A percentile compares a stretch with the other conserved stretches of the same genome.
Conservation (phyloP, 2,797 vertebrate species). For the Gymnothorax reevesii region DNA sequence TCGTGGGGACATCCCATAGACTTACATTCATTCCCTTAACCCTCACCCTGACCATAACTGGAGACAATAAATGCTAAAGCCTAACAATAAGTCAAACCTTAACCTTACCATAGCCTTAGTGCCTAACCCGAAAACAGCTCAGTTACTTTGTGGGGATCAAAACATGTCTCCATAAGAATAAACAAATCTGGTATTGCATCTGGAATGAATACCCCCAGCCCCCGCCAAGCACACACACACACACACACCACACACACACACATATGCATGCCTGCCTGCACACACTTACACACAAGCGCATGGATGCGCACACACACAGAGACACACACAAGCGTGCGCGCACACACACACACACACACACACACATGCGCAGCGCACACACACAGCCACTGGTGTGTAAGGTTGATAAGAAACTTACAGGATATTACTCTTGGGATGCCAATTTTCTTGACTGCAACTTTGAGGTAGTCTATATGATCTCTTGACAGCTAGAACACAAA, state of each 20-base stretch:
- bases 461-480: slow-evolving; percentile 61
- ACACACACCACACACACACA: background rate
- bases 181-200: no score
- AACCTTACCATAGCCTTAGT: no score
- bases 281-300: background rate
- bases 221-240: slow-evolving; percentile 20
- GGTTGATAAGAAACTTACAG: slow-evolving; percentile 60
- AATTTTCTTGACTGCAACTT: slow-evolving; percentile 64
- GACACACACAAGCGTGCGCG: background rate
- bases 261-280: background rate
- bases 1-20: no score
- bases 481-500: slow-evolving; percentile 53
- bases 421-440: slow-evolving; percentile 78
- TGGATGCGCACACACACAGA: background rate
- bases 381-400: background rate
- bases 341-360: slow-evolving; percentile 1
- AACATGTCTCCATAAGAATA: no score
- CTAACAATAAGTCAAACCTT: no score
- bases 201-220: slow-evolving; percentile 10
- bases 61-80: no score
- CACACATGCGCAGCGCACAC: background rate
- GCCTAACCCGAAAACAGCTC: no score
- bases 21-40: no score
- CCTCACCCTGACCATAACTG: no score
- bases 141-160: no score